phyloP scores from a whole-genome alignment of 2,888 invertebrate genomes.

The Brenthis daphne region DNA sequence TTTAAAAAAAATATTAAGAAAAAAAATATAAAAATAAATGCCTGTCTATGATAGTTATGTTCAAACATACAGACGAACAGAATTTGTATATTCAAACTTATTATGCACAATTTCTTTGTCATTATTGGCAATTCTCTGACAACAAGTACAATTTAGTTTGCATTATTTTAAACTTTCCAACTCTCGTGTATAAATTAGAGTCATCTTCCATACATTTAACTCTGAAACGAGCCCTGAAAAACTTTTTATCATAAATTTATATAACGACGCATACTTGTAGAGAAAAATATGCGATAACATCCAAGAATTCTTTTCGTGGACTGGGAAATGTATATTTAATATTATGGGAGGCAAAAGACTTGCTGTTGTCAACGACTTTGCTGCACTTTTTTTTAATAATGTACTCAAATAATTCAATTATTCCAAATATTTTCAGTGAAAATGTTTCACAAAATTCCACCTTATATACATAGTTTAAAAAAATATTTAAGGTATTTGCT shows the following conservation, averaged over 20 bases:
- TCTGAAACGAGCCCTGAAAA: slow-evolving; percentile 16
- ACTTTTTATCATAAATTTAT: slow-evolving; percentile 18
- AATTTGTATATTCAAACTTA: too few relatives aligned
- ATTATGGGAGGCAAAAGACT: slow-evolving; percentile 3
- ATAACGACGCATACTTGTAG: slow-evolving; percentile 18
- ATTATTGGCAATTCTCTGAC: background rate
- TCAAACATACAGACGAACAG: slow-evolving; percentile 40
- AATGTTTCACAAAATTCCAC: too few relatives aligned
- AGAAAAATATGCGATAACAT: slow-evolving; percentile 19
- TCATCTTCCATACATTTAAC: slow-evolving; percentile 17
- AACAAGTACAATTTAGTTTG: slow-evolving; percentile 12
- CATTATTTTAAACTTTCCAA: slow-evolving; percentile 16
- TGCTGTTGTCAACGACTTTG: slow-evolving; percentile 2
- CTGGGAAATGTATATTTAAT: slow-evolving; percentile 20
- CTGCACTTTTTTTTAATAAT: slow-evolving; percentile 3
- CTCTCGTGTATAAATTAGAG: slow-evolving; percentile 16
- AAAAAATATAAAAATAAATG: too few relatives aligned
- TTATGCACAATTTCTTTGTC: background rate
- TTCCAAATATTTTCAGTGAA: too few relatives aligned
- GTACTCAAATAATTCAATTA: background rate
- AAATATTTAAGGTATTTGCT: too few relatives aligned
- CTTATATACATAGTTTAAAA: too few relatives aligned
- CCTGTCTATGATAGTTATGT: slow-evolving; percentile 7
- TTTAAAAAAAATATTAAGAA: too few relatives aligned
- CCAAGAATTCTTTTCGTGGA: slow-evolving; percentile 14